Base-by-base conservation (phyloP, 2,888 invertebrate genomes). In the Homarus gammarus region DNA sequence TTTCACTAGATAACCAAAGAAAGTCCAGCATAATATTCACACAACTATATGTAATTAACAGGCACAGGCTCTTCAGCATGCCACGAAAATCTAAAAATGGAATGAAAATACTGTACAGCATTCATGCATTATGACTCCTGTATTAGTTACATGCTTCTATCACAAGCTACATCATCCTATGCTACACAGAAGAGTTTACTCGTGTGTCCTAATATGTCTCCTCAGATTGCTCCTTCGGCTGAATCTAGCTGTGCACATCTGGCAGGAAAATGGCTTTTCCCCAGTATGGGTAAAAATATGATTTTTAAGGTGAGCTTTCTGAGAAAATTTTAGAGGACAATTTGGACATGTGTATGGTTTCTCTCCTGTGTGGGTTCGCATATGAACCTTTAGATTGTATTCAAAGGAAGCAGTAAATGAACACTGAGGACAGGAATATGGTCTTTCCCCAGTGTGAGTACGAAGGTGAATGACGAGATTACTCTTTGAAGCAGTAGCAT, bases 301-400 rank as follows among this genome's bases (percentile, higher is more conserved):
- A 38, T 68, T 70, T 38, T 82, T 82, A 1, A 82, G 70, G 44
- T 82, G 64, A 8, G 68, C 64, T 49, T 82, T 82, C 70, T 82
- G 82, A 64, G 82, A 40, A 82, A 82, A 82, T 27, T 27, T 38
- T 38, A 70, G 27, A 82, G 82, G 82, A 70, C 82, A 82, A 70
- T 70, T 44, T 6, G 82, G 82, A 68, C 82, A 82, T 33, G 31
- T 64, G 44, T 64, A 82, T 12, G 82, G 82, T 31, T 82, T 82
- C n/a, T 82, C 82, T 38, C n/a, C n/a, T n/a, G n/a, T n/a, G n/a
- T n/a, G n/a, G n/a, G n/a, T n/a, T n/a, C n/a, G n/a, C n/a, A 79
- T 51, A 56, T 79, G 79, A 36, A 77, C 77, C 44, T 77, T 77
- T 10, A 77, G 77, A 77, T 77, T 77, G 27, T 77, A 77, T 33